These are phyloP conservation scores for Poecilobothrus nobilitatus DNA, from an alignment of 2,888 invertebrate genomes.

Conservation along the genomic window DNA sequence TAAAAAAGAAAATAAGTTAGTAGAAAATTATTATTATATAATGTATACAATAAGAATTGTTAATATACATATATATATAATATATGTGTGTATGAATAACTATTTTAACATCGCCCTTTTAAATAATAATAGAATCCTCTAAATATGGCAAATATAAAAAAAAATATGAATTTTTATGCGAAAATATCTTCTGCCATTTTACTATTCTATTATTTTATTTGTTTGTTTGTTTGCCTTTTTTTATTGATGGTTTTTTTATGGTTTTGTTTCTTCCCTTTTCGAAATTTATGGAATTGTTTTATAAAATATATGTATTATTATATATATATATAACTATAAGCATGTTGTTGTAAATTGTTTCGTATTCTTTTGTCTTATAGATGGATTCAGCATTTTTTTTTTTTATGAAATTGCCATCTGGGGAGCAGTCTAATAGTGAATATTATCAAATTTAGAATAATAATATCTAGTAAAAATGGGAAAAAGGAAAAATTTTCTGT, in stretches of 20 bases:
- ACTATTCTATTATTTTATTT: not conserved
- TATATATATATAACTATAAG: too few species aligned
- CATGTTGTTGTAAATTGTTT: too few species aligned
- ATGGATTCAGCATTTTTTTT: not conserved
- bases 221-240: not conserved
- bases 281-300: slow-evolving; percentile 2
- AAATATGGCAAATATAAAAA: not conserved
- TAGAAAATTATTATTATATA: too few species aligned
- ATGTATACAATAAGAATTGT: too few species aligned
- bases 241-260: not conserved
- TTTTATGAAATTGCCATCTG: not conserved
- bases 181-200: not conserved
- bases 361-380: too few species aligned
- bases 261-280: not conserved
- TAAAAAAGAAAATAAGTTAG: too few species aligned
- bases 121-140: too few species aligned
- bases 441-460: slow-evolving; percentile 2
- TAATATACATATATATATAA: too few species aligned
- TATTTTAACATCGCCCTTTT: too few species aligned
- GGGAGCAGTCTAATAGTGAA: slow-evolving; percentile 9
- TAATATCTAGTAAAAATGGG: not conserved
- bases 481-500: not conserved
- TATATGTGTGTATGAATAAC: too few species aligned
- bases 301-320: not conserved
- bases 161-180: not conserved